These are phyloP conservation scores for Ariolimax columbianus DNA, from an alignment of 2,888 invertebrate species.

Conservation along the genomic window DNA sequence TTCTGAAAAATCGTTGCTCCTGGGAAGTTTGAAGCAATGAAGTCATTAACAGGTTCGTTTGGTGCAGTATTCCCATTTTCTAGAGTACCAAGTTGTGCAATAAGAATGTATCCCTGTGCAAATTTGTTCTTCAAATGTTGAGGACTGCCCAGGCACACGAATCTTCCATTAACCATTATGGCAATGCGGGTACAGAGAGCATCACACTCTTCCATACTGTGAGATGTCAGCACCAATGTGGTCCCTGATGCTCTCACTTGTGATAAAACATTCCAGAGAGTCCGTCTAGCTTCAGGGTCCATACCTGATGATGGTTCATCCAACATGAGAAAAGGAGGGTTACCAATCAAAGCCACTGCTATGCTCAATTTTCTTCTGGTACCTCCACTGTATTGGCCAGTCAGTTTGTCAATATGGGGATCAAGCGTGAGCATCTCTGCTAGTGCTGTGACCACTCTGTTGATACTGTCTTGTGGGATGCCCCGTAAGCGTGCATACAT, in stretches of 20 bases:
- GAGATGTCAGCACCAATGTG: conserved; percentile 89
- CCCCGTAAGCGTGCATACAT: conserved; percentile 86
- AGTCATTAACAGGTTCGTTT: no score
- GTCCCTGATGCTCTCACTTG: conserved; percentile 83
- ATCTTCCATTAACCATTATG: no score
- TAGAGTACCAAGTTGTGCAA: no score
- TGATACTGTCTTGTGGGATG: conserved; percentile 69
- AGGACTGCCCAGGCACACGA: no score
- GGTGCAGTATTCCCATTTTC: no score
- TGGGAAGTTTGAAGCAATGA: no score
- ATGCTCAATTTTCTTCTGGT: conserved; percentile 75
- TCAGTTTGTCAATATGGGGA: conserved; percentile 66
- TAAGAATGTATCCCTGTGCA: no score
- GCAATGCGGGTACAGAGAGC: no score
- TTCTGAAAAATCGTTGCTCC: no score
- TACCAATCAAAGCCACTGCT: conserved; percentile 73
- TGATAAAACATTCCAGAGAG: conserved; percentile 84
- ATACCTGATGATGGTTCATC: conserved; percentile 82
- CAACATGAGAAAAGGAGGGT: conserved; percentile 74
- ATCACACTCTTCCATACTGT: no score
- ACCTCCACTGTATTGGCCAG: conserved; percentile 70
- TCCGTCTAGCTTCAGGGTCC: conserved; percentile 88
- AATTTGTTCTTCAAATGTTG: no score
- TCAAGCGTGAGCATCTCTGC: conserved; percentile 65
- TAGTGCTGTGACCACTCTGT: conserved; percentile 62